Conservation (phyloP, 1,140 invertebrate genomes). For the Drosophila ohnishii region DNA sequence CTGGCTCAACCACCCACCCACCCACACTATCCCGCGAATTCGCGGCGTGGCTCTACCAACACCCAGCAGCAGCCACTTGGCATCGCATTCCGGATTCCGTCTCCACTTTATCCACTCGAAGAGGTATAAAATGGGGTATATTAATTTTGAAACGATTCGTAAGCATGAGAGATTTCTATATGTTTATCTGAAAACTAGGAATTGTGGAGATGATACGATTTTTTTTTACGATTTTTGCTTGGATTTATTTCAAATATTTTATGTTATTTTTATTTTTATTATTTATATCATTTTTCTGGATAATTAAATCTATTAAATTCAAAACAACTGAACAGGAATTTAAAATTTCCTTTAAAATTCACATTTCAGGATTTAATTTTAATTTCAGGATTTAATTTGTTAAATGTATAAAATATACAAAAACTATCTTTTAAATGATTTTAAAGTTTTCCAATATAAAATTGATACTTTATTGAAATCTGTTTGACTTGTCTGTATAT, state of each 20-base stretch:
- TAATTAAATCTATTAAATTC: too few relatives aligned
- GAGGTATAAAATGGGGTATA: constrained; percentile 9
- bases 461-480: neutral
- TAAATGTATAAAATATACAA: neutral
- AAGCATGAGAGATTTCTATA: too few relatives aligned
- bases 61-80: constrained; percentile 37
- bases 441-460: too few relatives aligned
- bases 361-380: neutral
- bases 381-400: neutral
- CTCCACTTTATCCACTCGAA: neutral
- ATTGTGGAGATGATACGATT: neutral
- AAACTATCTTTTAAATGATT: neutral
- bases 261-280: too few relatives aligned
- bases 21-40: neutral
- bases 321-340: too few relatives aligned
- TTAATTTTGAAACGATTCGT: neutral
- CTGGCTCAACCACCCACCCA: neutral
- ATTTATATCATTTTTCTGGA: too few relatives aligned
- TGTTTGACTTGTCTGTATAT: neutral
- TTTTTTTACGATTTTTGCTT: too few relatives aligned
- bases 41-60: neutral
- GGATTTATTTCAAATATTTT: too few relatives aligned
- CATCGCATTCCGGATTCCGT: constrained; percentile 51
- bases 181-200: neutral
- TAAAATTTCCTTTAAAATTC: too few relatives aligned